Base-by-base conservation (phyloP, 1,140 invertebrate genomes). In the Anagrus nilaparvatae region DNA sequence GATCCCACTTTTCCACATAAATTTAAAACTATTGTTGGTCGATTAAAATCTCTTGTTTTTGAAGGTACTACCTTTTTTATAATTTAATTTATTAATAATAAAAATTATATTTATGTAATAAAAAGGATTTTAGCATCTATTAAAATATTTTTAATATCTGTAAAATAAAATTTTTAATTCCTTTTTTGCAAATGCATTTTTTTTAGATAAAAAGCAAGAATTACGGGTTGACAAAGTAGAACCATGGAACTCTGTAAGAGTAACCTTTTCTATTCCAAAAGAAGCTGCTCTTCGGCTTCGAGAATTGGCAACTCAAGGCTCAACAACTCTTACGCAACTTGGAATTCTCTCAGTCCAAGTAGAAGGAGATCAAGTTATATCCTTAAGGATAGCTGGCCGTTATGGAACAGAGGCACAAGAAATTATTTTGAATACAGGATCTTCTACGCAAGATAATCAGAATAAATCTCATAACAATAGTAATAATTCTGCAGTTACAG, bases 241-340 rank as follows among this genome's bases (percentile, higher is more conserved):
- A 77, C 92, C 92, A 76, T 96, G 91, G 91, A 94, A 96, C 72
- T 92, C 89, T 58, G 92, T 97, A 51, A 81, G 88, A 69, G 90
- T 97, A 61, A 96, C 91, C 67, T 86, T 97, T 72, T 91, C 89
- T 58, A 89, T 97, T 70, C 91, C 92, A 50, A 80, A 84, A 61
- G 92, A 95, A 69, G 93, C 93, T 59, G 93, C 92, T 52, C 67
- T 83, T 53, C 78, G 87, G 52, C 72, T 97, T 56, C 77, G 89
- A 55, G 84, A 88, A 61, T 72, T 97, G 57, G 92, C 92, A 44
- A 81, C 87, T 59, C 82, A 87, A 62, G 88, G 91, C 50, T 88
- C 87, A 59, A 72, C 81, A 42, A 82, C 84, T 50, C 76, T 97
- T 50, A 78, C 85, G 35, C 82, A 90, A 56, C 76, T 97, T 58